These are phyloP conservation scores for Philopedon plagiatum DNA, from an alignment of 2,888 invertebrate genomes.

Conservation along the genomic window DNA sequence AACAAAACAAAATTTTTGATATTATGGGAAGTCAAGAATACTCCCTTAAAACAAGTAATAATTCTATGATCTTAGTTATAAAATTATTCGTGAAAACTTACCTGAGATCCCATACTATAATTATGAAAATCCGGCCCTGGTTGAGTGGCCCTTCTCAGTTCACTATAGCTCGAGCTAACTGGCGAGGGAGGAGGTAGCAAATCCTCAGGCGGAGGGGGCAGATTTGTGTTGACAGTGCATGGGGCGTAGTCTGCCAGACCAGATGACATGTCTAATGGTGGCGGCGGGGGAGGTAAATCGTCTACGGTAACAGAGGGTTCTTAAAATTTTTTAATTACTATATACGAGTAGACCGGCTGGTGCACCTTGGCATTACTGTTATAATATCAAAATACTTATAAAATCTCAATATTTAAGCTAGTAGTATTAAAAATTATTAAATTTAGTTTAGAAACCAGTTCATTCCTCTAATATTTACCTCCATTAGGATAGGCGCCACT, in stretches of 20 bases:
- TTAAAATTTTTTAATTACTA: not conserved
- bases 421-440: too few relatives aligned
- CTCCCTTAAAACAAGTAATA: too few relatives aligned
- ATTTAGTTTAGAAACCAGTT: too few relatives aligned
- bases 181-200: slow-evolving; percentile 89
- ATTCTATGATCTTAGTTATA: too few relatives aligned
- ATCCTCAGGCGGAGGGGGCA: slow-evolving; percentile 74
- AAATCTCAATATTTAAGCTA: too few relatives aligned
- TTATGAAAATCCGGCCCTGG: slow-evolving; percentile 71
- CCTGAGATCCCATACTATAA: slow-evolving; percentile 81
- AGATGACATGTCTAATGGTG: slow-evolving; percentile 72
- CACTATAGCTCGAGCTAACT: slow-evolving; percentile 92
- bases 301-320: slow-evolving; percentile 64
- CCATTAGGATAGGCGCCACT: slow-evolving; percentile 61
- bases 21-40: too few relatives aligned
- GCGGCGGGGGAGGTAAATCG: slow-evolving; percentile 76
- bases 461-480: slow-evolving; percentile 56
- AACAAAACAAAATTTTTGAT: too few relatives aligned
- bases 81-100: too few relatives aligned
- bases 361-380: too few relatives aligned
- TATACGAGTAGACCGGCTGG: too few relatives aligned
- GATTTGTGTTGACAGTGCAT: slow-evolving; percentile 68
- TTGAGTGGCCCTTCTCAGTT: slow-evolving; percentile 85
- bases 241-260: slow-evolving; percentile 67
- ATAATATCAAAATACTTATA: too few relatives aligned